phyloP scores from a whole-genome alignment of 2,113 vertebrate species.

The Oxyruncus cristatus region DNA sequence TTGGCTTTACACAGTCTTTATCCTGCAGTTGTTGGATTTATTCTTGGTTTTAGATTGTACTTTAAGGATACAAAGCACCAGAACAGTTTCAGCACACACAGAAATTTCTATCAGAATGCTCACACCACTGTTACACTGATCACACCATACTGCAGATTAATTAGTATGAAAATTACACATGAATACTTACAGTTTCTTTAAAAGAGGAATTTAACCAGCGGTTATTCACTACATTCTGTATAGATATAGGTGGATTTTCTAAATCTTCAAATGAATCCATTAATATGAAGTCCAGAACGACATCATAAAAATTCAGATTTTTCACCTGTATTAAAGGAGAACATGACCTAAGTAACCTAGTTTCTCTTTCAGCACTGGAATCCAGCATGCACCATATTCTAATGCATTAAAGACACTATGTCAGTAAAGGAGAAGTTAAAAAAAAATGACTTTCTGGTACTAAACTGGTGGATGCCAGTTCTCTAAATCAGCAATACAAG shows the following conservation, averaged over 20 bases:
- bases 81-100: neutral
- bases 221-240: conserved; percentile 95
- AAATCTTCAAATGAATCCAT: conserved; percentile 99
- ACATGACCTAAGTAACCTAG: conserved; percentile 9
- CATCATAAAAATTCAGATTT: conserved; percentile 95
- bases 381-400: neutral
- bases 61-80: neutral
- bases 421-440: neutral
- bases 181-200: conserved; percentile 90
- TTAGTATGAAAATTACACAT: neutral
- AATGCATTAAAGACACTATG: neutral
- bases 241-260: conserved; percentile 94
- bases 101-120: neutral
- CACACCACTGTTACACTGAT: neutral
- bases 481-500: neutral
- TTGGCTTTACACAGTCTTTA: neutral
- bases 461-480: neutral
- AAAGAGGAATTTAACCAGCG: conserved; percentile 96
- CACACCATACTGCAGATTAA: neutral
- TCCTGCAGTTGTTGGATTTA: neutral
- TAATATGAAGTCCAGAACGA: conserved; percentile 95
- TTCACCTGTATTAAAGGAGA: conserved; percentile 82
- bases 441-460: neutral
- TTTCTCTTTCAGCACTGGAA: conserved; percentile 2
- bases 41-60: neutral